Percentiles rank a stretch among this genome's conserved stretches.
These are phyloP conservation scores for Berghia stephanieae DNA, from an alignment of 1,140 invertebrate species.

Conservation along the genomic window DNA sequence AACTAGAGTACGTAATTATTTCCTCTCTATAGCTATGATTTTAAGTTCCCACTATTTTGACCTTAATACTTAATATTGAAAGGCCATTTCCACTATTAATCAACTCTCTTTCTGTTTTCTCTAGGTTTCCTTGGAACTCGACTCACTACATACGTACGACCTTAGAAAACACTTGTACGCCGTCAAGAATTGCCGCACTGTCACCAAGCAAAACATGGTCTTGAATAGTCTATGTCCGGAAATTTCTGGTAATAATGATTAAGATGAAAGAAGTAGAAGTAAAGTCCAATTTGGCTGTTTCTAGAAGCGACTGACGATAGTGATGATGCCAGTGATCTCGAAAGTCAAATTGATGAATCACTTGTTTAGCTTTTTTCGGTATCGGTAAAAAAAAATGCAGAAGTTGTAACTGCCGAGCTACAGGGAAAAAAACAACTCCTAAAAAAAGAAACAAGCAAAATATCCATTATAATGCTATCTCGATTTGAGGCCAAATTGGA, in stretches of 20 bases:
- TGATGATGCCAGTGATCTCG: background rate
- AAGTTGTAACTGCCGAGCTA: background rate
- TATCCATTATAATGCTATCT: no score
- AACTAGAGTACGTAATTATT: background rate
- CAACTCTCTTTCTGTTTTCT: constrained; percentile 1
- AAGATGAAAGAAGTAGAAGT: background rate
- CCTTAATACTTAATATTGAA: background rate
- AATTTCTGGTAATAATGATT: constrained; percentile 50
- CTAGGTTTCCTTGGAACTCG: constrained; percentile 45
- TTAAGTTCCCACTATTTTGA: background rate
- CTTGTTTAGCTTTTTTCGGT: background rate
- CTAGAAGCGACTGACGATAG: no score
- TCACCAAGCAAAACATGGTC: constrained; percentile 59
- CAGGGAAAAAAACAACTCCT: background rate
- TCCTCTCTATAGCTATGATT: background rate
- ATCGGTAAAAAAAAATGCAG: background rate
- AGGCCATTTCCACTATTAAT: background rate
- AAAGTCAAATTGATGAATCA: background rate
- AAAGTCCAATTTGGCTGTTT: no score
- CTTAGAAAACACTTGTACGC: constrained; percentile 52
- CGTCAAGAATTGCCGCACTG: constrained; percentile 52
- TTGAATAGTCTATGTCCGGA: constrained; percentile 57
- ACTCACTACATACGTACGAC: constrained; percentile 49
- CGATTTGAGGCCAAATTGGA: no score
- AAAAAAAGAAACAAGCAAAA: no score